Base-by-base conservation (phyloP, 37 sponge, comb jelly and placozoan species). In the Chondrilla cf. caribensis region DNA sequence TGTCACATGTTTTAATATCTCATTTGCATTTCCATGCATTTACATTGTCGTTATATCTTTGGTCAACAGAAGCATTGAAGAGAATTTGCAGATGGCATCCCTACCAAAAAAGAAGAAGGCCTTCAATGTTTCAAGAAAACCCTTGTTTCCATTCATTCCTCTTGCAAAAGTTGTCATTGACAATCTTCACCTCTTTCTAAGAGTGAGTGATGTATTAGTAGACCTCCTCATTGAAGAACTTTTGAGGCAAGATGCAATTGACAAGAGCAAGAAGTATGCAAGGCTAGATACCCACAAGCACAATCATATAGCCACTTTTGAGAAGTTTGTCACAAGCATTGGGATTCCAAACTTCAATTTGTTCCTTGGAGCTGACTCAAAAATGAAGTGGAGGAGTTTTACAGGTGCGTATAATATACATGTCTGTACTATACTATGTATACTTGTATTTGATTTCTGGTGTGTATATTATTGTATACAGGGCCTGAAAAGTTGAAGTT, bases 401-500 rank as follows among this genome's bases (percentile, higher is more conserved):
- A 62, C 64, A 29, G 64, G 64, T 62, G 6, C 6, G 64, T 62
- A 62, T 47, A 47, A 14, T 47, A 47, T 47, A 14, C n/a, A n/a
- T n/a, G n/a, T n/a, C n/a, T n/a, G n/a, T n/a, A n/a, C n/a, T n/a
- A n/a, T n/a, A n/a, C n/a, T n/a, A n/a, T n/a, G n/a, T n/a, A n/a
- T n/a, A n/a, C n/a, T n/a, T n/a, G n/a, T n/a, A n/a, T n/a, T n/a
- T n/a, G n/a, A n/a, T n/a, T n/a, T n/a, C n/a, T n/a, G n/a, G n/a
- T n/a, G n/a, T n/a, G n/a, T n/a, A n/a, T n/a, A n/a, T n/a, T n/a
- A n/a, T n/a, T 37, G 0, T 39, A n/a, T 6, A 6, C 6, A 73
- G 79, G 79, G 0, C 79, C 79, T 18, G 79, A 79, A 25, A 79
- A 79, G 79, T 58, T 84, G n/a, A 84, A 77, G 32, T 21, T 84